Evolutionary conservation across 35 echinoderm and acorn worm species (phyloP), one percentile per base, ranked within the genome.

Genomic region (Chiridota heheva): DNA sequence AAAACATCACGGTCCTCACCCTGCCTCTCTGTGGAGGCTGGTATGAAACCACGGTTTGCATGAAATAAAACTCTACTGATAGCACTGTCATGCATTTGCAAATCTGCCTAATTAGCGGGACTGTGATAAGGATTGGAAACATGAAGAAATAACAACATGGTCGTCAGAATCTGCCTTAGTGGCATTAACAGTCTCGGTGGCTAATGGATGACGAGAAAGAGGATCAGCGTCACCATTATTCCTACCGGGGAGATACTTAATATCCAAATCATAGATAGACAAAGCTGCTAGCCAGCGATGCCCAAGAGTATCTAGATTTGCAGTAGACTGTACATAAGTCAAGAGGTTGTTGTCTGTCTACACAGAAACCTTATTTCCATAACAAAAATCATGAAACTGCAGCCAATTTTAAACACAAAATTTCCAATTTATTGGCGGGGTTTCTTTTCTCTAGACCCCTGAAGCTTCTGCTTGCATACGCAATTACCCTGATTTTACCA

Each of bases 331-430:
- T 2, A 89, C 86, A 63, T 89, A 89, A 32, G 63, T 63, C 2
- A 89, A 43, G 32, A 78, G 86, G 63, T 89, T 82, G 43, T 60
- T 89, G 46, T 89, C 74, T 38, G 51, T 81, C 22, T 47, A 40
- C 20, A 60, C 75, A 28, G 45, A 66, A 40, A 88, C 42, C n/a
- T 59, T 0, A n/a, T 81, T 82, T 0, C 86, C 86, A 45, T 82
- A 88, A 4, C 81, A 27, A 60, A 82, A 88, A 31, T 88, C 86
- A 44, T 28, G 4, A 41, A 88, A 82, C 37, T 88, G 67, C 86
- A 0, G 76, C 61, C 86, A 75, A 88, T 5, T 88, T 61, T 24
- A 82, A 41, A 33, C 45, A 40, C 2, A 82, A 60, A 32, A 88
- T 82, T 42, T 87, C 85, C 12, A 82, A 49, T 36, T 88, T 88